Evolutionary conservation across 2,113 vertebrate species (phyloP).

Genomic region (Azemiops feae): DNA sequence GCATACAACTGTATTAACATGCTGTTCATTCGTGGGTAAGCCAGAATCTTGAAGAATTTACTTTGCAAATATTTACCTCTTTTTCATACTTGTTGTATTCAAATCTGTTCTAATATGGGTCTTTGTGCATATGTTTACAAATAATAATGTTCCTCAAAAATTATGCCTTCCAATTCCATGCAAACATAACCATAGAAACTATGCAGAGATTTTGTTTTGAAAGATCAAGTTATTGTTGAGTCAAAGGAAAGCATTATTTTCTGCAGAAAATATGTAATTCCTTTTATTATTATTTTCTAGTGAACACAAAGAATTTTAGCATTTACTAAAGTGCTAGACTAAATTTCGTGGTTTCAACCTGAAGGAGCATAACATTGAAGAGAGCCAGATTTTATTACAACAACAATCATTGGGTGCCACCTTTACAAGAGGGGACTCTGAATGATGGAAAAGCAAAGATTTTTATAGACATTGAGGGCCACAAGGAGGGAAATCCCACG

Average conservation of each 20-base stretch:
- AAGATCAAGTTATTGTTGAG: slow-evolving; percentile 37
- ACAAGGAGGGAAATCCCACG: neutral
- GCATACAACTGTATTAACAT: neutral
- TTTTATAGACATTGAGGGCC: neutral
- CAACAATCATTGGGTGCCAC: neutral
- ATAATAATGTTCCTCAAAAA: neutral
- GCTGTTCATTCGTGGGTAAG: neutral
- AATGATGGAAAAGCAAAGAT: neutral
- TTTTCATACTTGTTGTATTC: neutral
- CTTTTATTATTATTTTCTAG: slow-evolving; percentile 28
- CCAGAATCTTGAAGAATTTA: neutral
- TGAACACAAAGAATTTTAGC: neutral
- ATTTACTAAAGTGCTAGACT: neutral
- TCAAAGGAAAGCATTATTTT: slow-evolving; percentile 1
- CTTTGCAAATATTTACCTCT: neutral
- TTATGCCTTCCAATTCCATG: neutral
- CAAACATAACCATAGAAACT: neutral
- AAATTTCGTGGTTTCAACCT: neutral
- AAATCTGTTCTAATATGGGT: neutral
- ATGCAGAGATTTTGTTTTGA: neutral
- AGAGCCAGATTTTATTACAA: neutral
- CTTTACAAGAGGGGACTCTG: neutral
- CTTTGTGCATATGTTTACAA: neutral
- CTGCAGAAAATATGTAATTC: slow-evolving; percentile 23
- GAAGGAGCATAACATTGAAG: neutral